phyloP scores from a whole-genome alignment of 2,888 invertebrate genomes.

The Nemapogon koenigi region DNA sequence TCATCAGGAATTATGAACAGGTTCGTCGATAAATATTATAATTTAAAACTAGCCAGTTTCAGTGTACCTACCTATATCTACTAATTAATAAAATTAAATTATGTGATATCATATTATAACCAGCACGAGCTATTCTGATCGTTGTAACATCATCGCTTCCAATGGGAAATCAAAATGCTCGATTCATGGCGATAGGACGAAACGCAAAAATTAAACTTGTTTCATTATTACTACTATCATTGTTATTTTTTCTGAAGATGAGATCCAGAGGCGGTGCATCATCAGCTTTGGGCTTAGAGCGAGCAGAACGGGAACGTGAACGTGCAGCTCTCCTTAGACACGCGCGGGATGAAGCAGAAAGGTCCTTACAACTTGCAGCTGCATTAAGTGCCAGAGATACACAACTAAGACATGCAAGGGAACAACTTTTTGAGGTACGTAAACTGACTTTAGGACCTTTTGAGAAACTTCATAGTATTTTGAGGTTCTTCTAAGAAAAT shows the following conservation, averaged over 20 bases:
- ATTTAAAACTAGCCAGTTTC: too few species aligned
- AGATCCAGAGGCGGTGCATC: slow-evolving; percentile 80
- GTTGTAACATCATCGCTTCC: too few species aligned
- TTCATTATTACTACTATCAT: slow-evolving; percentile 1
- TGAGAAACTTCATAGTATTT: too few species aligned
- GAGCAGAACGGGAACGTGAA: slow-evolving; percentile 82
- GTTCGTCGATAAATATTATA: slow-evolving; percentile 36
- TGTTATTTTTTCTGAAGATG: slow-evolving; percentile 33
- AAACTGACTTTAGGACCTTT: too few species aligned
- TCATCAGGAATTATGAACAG: slow-evolving; percentile 94
- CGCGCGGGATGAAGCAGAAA: slow-evolving; percentile 89
- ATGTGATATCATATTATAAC: too few species aligned
- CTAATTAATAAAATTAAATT: too few species aligned
- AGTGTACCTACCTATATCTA: too few species aligned
- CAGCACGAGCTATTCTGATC: too few species aligned
- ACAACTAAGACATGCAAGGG: slow-evolving; percentile 83
- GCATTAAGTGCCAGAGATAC: slow-evolving; percentile 88
- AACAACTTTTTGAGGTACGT: slow-evolving; percentile 85
- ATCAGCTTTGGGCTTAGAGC: slow-evolving; percentile 68
- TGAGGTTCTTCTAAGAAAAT: too few species aligned
- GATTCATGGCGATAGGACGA: too few species aligned
- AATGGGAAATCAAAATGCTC: too few species aligned
- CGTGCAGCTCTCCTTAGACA: slow-evolving; percentile 87
- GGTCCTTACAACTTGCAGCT: slow-evolving; percentile 84
- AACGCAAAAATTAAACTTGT: too few species aligned